Evolutionary conservation across 2,888 invertebrate genomes (phyloP).

Genomic region (Onthophagus sagittarius): DNA sequence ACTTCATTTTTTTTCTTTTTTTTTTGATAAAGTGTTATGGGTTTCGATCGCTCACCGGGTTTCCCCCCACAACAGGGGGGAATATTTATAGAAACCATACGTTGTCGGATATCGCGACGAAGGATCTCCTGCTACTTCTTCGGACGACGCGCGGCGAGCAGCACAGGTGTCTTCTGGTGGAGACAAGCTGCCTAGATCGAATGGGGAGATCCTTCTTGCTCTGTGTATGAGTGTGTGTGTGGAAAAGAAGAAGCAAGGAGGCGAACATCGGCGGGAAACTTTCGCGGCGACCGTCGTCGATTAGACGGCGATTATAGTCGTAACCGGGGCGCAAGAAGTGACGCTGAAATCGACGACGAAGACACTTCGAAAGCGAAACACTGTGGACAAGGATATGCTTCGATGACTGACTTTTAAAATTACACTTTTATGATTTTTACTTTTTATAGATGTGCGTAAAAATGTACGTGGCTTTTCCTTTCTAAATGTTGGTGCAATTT

Average conservation of each 20-base stretch:
- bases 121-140: neutral
- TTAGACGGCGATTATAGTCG: neutral
- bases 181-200: neutral
- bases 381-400: neutral
- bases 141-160: neutral
- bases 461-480: no score
- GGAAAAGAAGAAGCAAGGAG: neutral
- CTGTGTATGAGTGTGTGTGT: no score
- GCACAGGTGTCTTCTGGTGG: neutral
- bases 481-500: no score
- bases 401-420: neutral
- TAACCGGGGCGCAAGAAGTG: neutral
- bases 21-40: neutral
- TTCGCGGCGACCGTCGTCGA: neutral
- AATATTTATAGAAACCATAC: neutral
- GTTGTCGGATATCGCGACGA: neutral
- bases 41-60: neutral
- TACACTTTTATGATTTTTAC: no score
- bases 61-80: neutral
- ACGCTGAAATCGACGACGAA: neutral
- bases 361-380: neutral
- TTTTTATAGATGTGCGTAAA: no score
- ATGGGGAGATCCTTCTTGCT: neutral
- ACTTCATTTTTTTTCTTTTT: neutral
- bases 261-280: neutral